phyloP scores from a whole-genome alignment of 2,113 vertebrate genomes.

The Calidris pygmaea region DNA sequence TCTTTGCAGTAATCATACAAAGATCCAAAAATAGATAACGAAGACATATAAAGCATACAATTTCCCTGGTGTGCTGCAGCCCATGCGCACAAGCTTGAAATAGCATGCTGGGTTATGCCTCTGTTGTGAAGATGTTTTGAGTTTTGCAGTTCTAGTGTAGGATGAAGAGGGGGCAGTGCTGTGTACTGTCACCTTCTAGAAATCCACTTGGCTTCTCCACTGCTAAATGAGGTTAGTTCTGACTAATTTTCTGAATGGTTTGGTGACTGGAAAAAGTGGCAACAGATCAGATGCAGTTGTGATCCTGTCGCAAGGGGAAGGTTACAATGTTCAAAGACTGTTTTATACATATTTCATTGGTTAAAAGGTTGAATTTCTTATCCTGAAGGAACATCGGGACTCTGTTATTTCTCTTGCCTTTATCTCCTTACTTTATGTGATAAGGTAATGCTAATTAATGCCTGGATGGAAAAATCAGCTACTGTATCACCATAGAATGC shows the following conservation, averaged over 20 bases:
- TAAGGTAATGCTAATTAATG: slow-evolving; percentile 64
- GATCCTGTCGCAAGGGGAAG: background rate
- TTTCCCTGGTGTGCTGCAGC: background rate
- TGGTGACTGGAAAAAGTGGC: slow-evolving; percentile 40
- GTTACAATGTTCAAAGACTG: slow-evolving; percentile 44
- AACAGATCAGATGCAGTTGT: background rate
- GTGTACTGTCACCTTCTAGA: background rate
- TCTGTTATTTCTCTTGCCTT: slow-evolving; percentile 25
- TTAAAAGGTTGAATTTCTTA: slow-evolving; percentile 63
- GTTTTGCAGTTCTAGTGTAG: background rate
- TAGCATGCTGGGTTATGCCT: background rate
- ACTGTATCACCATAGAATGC: background rate
- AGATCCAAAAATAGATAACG: slow-evolving; percentile 46
- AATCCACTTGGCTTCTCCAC: background rate
- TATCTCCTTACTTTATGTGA: slow-evolving; percentile 45
- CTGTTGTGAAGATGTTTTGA: background rate
- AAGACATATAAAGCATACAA: background rate
- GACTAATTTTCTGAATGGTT: slow-evolving; percentile 37
- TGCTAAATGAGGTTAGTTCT: background rate
- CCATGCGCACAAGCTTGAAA: background rate
- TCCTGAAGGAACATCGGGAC: slow-evolving; percentile 59
- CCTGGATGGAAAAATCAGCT: slow-evolving; percentile 53
- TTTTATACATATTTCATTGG: slow-evolving; percentile 67
- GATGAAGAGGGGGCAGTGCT: background rate
- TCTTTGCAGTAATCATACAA: slow-evolving; percentile 42